These are phyloP conservation scores for Ennomos quercinarius DNA, from an alignment of 2,888 invertebrate species.

Conservation along the genomic window DNA sequence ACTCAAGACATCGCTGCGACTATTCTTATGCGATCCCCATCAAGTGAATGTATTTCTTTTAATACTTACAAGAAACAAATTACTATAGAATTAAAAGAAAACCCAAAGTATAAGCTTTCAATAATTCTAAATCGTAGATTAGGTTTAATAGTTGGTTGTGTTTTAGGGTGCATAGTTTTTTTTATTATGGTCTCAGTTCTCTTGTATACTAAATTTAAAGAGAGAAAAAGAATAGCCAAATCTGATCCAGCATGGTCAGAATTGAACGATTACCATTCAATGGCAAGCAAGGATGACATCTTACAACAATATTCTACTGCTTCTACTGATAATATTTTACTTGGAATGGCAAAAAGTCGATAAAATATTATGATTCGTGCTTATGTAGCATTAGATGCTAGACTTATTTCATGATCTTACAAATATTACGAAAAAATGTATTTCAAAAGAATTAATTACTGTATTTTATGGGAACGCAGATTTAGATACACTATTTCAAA, in stretches of 20 bases:
- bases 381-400: constrained; percentile 48
- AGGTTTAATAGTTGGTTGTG: constrained; percentile 79
- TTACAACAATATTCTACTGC: constrained; percentile 71
- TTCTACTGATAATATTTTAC: constrained; percentile 80
- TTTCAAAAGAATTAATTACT: too few relatives aligned
- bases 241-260: constrained; percentile 78
- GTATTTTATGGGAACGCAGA: too few relatives aligned
- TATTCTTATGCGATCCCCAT: constrained; percentile 70
- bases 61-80: constrained; percentile 69
- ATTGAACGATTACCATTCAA: constrained; percentile 80
- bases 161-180: constrained; percentile 76
- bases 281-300: constrained; percentile 79
- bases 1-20: constrained; percentile 69
- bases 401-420: constrained; percentile 29
- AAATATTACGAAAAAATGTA: too few relatives aligned
- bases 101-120: constrained; percentile 66
- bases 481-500: constrained; percentile 1
- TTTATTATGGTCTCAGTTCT: constrained; percentile 78
- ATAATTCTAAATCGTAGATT: constrained; percentile 72
- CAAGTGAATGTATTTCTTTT: constrained; percentile 77
- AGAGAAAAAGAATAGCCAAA: constrained; percentile 78
- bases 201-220: constrained; percentile 78
- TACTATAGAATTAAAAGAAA: constrained; percentile 57
- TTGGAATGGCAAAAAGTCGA: constrained; percentile 76
- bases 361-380: constrained; percentile 63